Conservation (phyloP, 2,888 invertebrate genomes). For the Rhingia campestris region DNA sequence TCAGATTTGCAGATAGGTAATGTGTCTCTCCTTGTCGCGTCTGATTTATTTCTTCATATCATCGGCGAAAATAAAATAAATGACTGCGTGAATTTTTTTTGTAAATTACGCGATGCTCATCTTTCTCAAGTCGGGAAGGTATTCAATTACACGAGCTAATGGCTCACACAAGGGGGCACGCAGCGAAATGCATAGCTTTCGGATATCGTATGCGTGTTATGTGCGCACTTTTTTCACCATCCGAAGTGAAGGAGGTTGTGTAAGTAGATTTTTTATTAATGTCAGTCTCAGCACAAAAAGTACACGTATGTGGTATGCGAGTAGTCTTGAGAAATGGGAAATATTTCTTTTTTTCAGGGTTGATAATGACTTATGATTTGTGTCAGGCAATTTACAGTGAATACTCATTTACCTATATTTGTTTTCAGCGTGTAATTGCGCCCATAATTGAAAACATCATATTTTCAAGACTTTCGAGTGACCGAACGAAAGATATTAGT, state of each 20-base stretch:
- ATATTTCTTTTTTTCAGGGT: constrained; percentile 10
- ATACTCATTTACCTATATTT: constrained; percentile 20
- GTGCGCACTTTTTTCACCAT: constrained; percentile 2
- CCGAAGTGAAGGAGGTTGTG: constrained; percentile 35
- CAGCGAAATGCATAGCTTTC: constrained; percentile 45
- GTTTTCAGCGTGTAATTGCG: constrained; percentile 24
- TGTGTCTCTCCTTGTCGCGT: background rate
- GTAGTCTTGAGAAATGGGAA: constrained; percentile 31
- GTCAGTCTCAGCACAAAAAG: constrained; percentile 2
- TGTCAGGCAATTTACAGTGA: constrained; percentile 29
- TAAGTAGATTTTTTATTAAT: constrained; percentile 43
- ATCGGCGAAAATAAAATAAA: constrained; percentile 26
- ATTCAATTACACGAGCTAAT: constrained; percentile 69
- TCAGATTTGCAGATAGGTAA: background rate
- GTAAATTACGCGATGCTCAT: constrained; percentile 42
- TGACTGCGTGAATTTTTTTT: constrained; percentile 26
- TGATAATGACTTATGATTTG: constrained; percentile 37
- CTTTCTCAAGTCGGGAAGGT: constrained; percentile 29
- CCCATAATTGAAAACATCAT: constrained; percentile 35
- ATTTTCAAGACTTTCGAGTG: constrained; percentile 49
- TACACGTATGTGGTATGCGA: constrained; percentile 34
- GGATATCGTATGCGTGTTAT: constrained; percentile 29
- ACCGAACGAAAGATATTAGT: constrained; percentile 28
- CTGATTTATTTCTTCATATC: background rate
- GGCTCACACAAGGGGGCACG: constrained; percentile 40